Percentiles rank a stretch among this genome's conserved stretches.
These are phyloP conservation scores for Ellobium chinense DNA, from an alignment of 2,888 invertebrate species.

Conservation along the genomic window DNA sequence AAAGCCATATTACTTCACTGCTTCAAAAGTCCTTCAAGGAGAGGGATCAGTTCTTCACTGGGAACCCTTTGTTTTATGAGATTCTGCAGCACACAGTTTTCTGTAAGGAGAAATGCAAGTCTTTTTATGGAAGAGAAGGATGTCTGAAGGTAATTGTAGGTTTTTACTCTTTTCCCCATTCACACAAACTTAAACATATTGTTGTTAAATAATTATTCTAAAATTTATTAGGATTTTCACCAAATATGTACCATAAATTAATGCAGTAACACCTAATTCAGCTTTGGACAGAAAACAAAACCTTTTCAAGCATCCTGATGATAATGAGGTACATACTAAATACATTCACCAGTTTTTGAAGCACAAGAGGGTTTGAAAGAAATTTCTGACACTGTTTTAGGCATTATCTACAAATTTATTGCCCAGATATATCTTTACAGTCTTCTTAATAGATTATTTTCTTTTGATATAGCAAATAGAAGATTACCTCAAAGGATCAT, in stretches of 20 bases:
- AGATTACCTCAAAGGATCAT: conserved; percentile 32
- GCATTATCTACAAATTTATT: too few relatives aligned
- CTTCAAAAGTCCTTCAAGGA: conserved; percentile 81
- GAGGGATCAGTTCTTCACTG: conserved; percentile 81
- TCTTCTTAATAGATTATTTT: not conserved
- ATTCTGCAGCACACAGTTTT: conserved; percentile 72
- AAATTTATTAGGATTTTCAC: not conserved
- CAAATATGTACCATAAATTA: too few relatives aligned
- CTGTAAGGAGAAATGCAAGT: conserved; percentile 67
- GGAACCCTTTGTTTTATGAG: conserved; percentile 82
- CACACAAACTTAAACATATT: not conserved
- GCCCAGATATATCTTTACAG: too few relatives aligned
- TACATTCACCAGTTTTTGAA: too few relatives aligned
- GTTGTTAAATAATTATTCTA: not conserved
- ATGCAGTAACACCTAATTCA: too few relatives aligned
- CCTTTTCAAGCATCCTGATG: too few relatives aligned
- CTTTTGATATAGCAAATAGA: not conserved
- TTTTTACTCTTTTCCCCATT: not conserved
- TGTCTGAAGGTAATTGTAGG: conserved; percentile 79
- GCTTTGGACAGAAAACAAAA: too few relatives aligned
- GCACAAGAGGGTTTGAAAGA: too few relatives aligned
- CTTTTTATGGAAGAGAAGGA: conserved; percentile 71
- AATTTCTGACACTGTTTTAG: too few relatives aligned
- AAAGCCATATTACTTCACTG: conserved; percentile 85
- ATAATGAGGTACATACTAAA: too few relatives aligned